These are phyloP conservation scores for Belgica antarctica DNA, from an alignment of 2,888 invertebrate genomes.

Conservation along the genomic window DNA sequence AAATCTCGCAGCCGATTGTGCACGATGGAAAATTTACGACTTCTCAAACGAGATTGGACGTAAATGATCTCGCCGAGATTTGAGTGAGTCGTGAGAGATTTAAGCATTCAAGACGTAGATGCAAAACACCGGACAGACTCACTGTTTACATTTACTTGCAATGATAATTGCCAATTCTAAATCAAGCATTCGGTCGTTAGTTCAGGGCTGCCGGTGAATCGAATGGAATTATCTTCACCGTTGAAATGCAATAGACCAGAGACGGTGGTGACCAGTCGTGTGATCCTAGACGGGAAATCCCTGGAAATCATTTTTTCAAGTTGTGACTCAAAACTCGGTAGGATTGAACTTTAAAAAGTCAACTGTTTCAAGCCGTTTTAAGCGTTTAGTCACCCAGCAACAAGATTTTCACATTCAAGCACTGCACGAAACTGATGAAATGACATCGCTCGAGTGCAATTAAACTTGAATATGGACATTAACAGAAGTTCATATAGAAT, in stretches of 20 bases:
- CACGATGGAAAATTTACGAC: constrained; percentile 15
- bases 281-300: no score
- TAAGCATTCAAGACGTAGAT: neutral
- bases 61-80: constrained; percentile 4
- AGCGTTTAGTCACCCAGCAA: no score
- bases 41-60: constrained; percentile 15
- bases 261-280: no score
- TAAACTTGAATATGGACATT: constrained; percentile 4
- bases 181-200: neutral
- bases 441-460: constrained; percentile 1
- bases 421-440: no score
- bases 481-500: neutral
- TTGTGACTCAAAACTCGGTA: no score
- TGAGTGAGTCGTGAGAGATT: constrained; percentile 23
- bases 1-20: neutral
- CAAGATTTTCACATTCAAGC: no score
- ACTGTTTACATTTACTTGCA: neutral
- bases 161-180: constrained; percentile 24
- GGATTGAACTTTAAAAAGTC: no score
- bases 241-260: constrained; percentile 1
- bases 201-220: neutral
- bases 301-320: no score
- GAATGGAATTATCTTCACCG: neutral
- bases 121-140: neutral
- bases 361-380: no score